These are phyloP conservation scores for Cottoperca gobio DNA, from an alignment of 2,797 vertebrate species.

Conservation along the genomic window DNA sequence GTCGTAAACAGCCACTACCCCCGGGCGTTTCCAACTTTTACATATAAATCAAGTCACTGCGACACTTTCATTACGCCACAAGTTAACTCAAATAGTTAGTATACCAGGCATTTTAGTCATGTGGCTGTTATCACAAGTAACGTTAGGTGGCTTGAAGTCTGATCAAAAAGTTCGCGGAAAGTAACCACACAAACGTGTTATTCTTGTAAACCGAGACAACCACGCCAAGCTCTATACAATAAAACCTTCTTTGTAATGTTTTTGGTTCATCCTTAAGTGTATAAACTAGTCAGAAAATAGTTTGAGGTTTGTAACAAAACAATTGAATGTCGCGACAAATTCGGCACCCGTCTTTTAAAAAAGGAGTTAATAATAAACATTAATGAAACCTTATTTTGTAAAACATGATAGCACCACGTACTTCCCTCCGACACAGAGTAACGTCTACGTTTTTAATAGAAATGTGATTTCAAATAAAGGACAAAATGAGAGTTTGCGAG, in stretches of 20 bases:
- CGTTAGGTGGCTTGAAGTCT: background rate
- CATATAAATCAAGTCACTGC: background rate
- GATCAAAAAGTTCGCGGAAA: background rate
- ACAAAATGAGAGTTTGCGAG: background rate
- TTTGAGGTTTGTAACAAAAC: fast-evolving
- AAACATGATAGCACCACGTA: too few relatives aligned
- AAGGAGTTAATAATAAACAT: background rate
- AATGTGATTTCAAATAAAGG: too few relatives aligned
- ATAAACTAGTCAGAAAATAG: fast-evolving
- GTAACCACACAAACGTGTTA: background rate
- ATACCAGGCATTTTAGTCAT: background rate
- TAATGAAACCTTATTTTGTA: background rate
- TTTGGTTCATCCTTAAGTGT: background rate
- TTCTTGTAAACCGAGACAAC: background rate
- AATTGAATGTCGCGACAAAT: fast-evolving
- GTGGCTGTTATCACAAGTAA: background rate
- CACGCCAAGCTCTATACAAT: too few relatives aligned
- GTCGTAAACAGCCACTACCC: slow-evolving; percentile 29
- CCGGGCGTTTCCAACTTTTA: slow-evolving; percentile 3
- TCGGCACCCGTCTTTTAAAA: background rate
- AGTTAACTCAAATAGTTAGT: too few relatives aligned
- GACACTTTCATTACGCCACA: background rate
- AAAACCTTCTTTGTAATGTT: background rate
- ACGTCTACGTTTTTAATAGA: too few relatives aligned
- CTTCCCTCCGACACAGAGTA: background rate